Conservation (phyloP, 2,888 invertebrate genomes). For the Tachystola acroxantha region DNA sequence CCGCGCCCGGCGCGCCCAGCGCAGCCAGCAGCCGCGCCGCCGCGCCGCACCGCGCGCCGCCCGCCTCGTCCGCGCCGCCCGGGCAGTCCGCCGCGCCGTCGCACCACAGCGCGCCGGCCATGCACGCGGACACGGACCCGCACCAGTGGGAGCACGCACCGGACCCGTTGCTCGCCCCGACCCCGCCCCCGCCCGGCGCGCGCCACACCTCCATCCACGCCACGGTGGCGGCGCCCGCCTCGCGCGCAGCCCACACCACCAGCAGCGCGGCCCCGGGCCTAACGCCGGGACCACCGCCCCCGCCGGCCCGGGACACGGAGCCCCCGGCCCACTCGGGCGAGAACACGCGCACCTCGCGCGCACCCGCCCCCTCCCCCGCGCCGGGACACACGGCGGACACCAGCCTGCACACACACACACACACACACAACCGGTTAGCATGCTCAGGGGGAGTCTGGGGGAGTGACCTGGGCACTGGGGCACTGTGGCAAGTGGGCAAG, state of each 20-base stretch:
- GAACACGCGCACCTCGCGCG: slow-evolving; percentile 86
- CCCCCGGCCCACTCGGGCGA: slow-evolving; percentile 85
- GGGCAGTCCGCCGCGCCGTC: slow-evolving; percentile 76
- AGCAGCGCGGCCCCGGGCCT: slow-evolving; percentile 84
- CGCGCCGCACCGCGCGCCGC: slow-evolving; percentile 75
- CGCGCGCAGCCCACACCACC: slow-evolving; percentile 90
- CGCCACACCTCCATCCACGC: slow-evolving; percentile 80
- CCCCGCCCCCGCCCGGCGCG: slow-evolving; percentile 17
- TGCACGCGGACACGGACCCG: slow-evolving; percentile 87
- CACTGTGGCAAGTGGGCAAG: too few relatives aligned
- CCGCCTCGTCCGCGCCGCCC: slow-evolving; percentile 85
- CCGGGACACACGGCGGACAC: slow-evolving; percentile 19
- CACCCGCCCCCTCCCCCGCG: slow-evolving; percentile 65
- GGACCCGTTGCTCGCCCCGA: slow-evolving; percentile 40
- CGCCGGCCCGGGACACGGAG: slow-evolving; percentile 50
- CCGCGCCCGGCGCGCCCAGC: slow-evolving; percentile 75
- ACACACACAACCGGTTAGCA: too few relatives aligned
- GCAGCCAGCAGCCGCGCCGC: slow-evolving; percentile 62
- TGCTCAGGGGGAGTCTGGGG: too few relatives aligned
- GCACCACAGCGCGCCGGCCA: slow-evolving; percentile 82
- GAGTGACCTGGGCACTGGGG: too few relatives aligned
- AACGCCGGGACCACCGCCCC: slow-evolving; percentile 77
- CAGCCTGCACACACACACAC: too few relatives aligned
- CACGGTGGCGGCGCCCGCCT: slow-evolving; percentile 86
- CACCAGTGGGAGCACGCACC: slow-evolving; percentile 71